Evolutionary conservation across 2,888 invertebrate genomes (phyloP), one percentile per base, ranked within the genome.

Genomic region (Tineola bisselliella): DNA sequence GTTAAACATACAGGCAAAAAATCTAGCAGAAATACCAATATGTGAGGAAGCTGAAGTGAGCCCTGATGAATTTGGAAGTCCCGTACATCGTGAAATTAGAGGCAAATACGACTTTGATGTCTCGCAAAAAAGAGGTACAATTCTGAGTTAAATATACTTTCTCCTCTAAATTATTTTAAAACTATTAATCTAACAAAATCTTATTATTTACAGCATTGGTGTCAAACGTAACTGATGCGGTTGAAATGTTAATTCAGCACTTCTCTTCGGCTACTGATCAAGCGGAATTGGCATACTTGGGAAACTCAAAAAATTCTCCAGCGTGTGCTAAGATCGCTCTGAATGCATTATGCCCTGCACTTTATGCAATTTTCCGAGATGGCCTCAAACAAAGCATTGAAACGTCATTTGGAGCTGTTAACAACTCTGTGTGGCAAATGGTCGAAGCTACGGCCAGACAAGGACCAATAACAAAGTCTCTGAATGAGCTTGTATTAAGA

Each of bases 341-440:
- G 30, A 91, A 91, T 61, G 90, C 90, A 56, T 81, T 97, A 44
- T 96, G 96, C 73, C 95, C 96, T 1, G 93, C 96, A 10, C 82
- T 97, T 38, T 94, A 95, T 68, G 92, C 93, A 3, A 89, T 96
- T 62, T 90, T 97, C 69, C 91, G 93, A 67, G 95, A 97, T 74
- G 96, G 96, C 1, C 88, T 97, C 17, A 93, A 93, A 73, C 92
- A 94, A 38, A 91, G 89, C 66, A 88, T 95, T 61, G 92, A 94
- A 73, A 94, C 95, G 5, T 91, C 95, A 44, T 96, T 96, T 73
- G 96, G 96, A 48, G 92, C 93, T 15, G 93, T 95, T 60, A 90
- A 92, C 67, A 94, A 96, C 74, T 94, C 94, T 8, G 94, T 95
- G 60, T 96, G 96, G 96, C 93, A 94, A 82, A 93, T 96, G 66